These are phyloP conservation scores for Drosophila ambigua DNA, from an alignment of 1,140 invertebrate genomes.

Conservation along the genomic window DNA sequence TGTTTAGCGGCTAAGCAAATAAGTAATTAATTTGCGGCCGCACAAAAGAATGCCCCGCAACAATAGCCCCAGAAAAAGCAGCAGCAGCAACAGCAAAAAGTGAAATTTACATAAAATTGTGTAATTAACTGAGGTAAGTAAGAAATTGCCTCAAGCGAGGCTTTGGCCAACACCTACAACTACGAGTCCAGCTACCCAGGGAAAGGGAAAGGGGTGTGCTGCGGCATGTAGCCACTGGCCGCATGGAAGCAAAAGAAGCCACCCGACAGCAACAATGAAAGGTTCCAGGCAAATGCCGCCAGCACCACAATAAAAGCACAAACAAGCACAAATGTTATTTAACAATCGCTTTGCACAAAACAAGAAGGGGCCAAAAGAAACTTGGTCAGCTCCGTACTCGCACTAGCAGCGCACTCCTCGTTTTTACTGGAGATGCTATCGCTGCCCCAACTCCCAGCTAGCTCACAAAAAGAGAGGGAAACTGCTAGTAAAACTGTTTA, in stretches of 20 bases:
- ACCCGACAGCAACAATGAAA: constrained; percentile 27
- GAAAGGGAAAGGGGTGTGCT: constrained; percentile 2
- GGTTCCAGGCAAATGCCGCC: constrained; percentile 38
- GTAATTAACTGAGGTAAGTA: constrained; percentile 70
- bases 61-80: constrained; percentile 6
- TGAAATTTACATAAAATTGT: constrained; percentile 82
- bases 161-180: constrained; percentile 64
- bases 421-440: constrained; percentile 54
- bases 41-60: constrained; percentile 66
- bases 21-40: constrained; percentile 73
- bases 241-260: constrained; percentile 67
- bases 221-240: not conserved
- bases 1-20: constrained; percentile 70
- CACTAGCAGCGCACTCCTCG: not conserved
- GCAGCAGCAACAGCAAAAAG: constrained; percentile 44
- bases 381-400: constrained; percentile 55
- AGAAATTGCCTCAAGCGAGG: constrained; percentile 55
- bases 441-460: constrained; percentile 6
- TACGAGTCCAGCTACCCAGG: constrained; percentile 7
- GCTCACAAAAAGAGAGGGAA: constrained; percentile 33
- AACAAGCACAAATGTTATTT: constrained; percentile 69
- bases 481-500: constrained; percentile 49
- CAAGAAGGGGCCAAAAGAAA: constrained; percentile 57
- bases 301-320: constrained; percentile 35
- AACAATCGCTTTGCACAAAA: constrained; percentile 43